Base-by-base conservation (phyloP, 2,888 invertebrate species). In the Phragmatobia fuliginosa region DNA sequence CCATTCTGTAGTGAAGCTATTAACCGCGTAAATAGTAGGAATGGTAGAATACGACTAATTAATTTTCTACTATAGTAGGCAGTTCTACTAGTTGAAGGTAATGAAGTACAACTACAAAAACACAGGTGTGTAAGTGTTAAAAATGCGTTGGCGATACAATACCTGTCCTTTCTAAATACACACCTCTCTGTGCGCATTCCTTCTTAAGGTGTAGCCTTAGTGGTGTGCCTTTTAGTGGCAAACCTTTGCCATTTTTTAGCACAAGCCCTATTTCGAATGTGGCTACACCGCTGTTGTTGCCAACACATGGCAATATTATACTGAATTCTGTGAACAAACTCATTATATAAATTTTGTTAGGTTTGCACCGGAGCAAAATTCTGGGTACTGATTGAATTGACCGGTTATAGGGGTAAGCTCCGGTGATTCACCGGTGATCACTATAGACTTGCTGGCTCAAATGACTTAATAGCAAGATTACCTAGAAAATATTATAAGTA, bases 111-210 rank as follows among this genome's bases (percentile, higher is more conserved):
- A 79, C 84, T 75, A 75, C 87, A 87, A 88, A 87, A 90, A 85
- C 89, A 87, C 87, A 89, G 85, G 83, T 89, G 90, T 87, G 85
- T 85, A 90, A 95, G 94, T 92, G 95, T 95, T 95, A 95, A 95
- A 95, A 95, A 95, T 95, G 95, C 95, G 93, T 95, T 94, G 95
- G 95, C 95, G 95, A 95, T 95, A 95, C 95, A 92, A 95, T 95
- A 95, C 95, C 95, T 95, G 95, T 94, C 94, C 93, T 94, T 94
- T 94, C 94, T 93, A 96, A 96, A 96, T 96, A 97, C 97, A 97
- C 97, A 98, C 98, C 98, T 97, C 98, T 97, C 96, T 97, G 97
- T 92, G 98, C 97, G 96, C 98, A 99, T 96, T 98, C 98, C 96
- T 98, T 98, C 94, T 98, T 97, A 90, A 98, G 96, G 93, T 97